Percentiles rank a stretch among this genome's conserved stretches.
Conservation (phyloP, 2,888 invertebrate species). For the Crossocerus cetratus region DNA sequence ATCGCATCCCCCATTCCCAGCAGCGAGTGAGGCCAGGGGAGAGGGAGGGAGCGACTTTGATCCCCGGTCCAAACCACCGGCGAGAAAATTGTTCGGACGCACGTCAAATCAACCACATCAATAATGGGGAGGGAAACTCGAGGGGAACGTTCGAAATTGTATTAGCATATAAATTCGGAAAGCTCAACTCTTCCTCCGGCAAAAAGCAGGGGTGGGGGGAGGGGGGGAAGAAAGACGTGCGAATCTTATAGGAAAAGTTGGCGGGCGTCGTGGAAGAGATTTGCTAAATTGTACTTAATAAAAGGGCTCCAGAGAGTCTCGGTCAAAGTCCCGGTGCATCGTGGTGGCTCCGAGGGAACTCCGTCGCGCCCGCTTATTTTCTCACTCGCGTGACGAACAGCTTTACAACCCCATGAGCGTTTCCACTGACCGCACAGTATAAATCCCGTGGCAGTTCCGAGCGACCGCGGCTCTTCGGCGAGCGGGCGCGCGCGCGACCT, state of each 20-base stretch:
- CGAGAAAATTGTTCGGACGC: conserved; percentile 20
- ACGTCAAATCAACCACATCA: conserved; percentile 31
- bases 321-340: neutral
- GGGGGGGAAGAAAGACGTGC: no score
- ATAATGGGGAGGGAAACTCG: conserved; percentile 5
- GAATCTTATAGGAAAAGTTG: neutral
- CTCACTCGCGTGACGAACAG: conserved; percentile 28
- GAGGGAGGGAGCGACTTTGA: conserved; percentile 9
- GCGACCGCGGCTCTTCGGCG: neutral
- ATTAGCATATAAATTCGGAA: no score
- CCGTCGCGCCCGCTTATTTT: conserved; percentile 8
- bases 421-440: conserved; percentile 13
- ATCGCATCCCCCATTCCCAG: neutral
- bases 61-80: conserved; percentile 5
- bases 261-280: neutral
- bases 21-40: neutral
- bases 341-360: neutral
- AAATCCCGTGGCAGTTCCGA: conserved; percentile 5
- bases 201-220: no score
- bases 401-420: conserved; percentile 2
- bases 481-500: neutral
- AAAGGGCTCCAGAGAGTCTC: neutral
- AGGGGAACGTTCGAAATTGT: no score
- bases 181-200: no score
- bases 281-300: conserved; percentile 3